phyloP scores from a whole-genome alignment of 2,113 vertebrate species.

The Notiomystis cincta region DNA sequence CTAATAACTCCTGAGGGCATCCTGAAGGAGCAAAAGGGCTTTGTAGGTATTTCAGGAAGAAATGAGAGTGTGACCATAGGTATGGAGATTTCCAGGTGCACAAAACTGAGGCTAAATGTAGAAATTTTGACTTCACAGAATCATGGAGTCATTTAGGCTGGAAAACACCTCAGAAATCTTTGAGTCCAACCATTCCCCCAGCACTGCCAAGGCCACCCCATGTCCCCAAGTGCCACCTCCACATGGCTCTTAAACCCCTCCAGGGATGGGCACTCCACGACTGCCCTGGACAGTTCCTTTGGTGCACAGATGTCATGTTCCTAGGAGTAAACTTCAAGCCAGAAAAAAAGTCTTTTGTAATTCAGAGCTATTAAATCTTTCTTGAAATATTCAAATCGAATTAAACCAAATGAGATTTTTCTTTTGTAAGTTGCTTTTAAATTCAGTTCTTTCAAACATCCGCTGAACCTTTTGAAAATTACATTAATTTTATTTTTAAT shows the following conservation, averaged over 20 bases:
- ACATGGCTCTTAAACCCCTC: neutral
- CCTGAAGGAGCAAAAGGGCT: neutral
- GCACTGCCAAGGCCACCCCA: neutral
- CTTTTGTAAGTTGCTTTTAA: neutral
- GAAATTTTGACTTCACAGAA: neutral
- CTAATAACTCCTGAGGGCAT: neutral
- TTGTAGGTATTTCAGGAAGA: neutral
- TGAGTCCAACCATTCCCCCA: neutral
- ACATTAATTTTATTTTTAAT: neutral
- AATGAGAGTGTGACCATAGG: accelerated
- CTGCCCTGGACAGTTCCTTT: neutral
- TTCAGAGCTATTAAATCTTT: neutral
- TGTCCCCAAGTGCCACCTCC: neutral
- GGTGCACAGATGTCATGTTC: neutral
- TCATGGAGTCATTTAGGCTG: neutral
- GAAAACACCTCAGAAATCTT: neutral
- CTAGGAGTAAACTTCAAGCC: neutral
- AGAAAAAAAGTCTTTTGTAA: neutral
- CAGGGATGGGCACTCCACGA: neutral
- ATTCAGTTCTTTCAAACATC: neutral
- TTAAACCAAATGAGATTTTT: neutral
- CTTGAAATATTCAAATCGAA: neutral
- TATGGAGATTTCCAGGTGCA: neutral
- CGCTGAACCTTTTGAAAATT: neutral
- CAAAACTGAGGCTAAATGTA: neutral